phyloP scores from a whole-genome alignment of 37 sponge, comb jelly and placozoan species.

The Hormiphora californensis region DNA sequence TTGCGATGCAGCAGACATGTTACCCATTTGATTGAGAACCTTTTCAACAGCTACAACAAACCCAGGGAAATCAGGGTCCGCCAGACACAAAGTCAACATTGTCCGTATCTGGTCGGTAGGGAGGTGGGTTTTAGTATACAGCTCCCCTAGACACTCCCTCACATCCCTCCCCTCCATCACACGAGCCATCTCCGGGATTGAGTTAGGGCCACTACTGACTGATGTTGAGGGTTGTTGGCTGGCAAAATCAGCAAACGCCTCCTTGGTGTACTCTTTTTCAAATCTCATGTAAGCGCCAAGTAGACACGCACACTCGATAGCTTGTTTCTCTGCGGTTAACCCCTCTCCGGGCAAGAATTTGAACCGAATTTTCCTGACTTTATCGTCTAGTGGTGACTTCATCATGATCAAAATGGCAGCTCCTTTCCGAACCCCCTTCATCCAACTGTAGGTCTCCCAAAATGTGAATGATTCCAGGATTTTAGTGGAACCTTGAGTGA shows the following conservation, averaged over 20 bases:
- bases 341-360: conserved; percentile 10
- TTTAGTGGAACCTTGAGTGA: conserved; percentile 30
- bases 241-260: conserved; percentile 28
- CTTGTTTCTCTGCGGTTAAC: background rate
- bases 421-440: conserved; percentile 71
- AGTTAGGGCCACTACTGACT: too few species aligned
- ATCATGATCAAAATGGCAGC: conserved; percentile 78
- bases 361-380: conserved; percentile 2
- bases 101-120: conserved; percentile 72
- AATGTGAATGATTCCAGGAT: conserved; percentile 82
- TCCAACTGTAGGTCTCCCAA: conserved; percentile 69
- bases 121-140: conserved; percentile 68
- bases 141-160: conserved; percentile 57
- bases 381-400: conserved; percentile 43
- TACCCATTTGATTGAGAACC: conserved; percentile 63
- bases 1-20: background rate
- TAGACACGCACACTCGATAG: background rate
- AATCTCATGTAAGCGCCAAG: conserved; percentile 6
- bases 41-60: conserved; percentile 89
- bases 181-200: too few species aligned
- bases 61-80: conserved; percentile 81
- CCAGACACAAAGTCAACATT: conserved; percentile 84
- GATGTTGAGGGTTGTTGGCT: background rate
- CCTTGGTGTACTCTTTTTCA: conserved; percentile 54
- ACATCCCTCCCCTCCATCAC: conserved; percentile 22